phyloP scores from a whole-genome alignment of 2,113 vertebrate species.

The Vimba vimba region DNA sequence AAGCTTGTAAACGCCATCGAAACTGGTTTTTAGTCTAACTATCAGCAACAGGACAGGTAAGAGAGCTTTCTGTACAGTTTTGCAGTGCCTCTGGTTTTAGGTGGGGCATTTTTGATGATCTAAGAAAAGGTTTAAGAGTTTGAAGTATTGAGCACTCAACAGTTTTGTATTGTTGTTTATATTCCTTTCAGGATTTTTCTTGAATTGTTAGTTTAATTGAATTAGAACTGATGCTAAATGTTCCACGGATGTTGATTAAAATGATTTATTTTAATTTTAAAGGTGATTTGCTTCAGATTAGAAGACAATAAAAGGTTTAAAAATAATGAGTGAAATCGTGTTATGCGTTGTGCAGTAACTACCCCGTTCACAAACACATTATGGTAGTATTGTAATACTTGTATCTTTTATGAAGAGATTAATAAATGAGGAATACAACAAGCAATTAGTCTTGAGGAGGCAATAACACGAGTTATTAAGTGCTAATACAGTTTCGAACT shows the following conservation, averaged over 20 bases:
- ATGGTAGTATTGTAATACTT: neutral
- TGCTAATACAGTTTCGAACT: neutral
- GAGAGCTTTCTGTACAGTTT: neutral
- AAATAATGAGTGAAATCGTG: neutral
- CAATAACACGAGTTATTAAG: neutral
- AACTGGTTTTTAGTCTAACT: neutral
- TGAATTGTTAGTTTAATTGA: neutral
- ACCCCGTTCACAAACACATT: neutral
- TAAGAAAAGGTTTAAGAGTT: neutral
- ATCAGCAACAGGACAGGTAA: slow-evolving; percentile 20
- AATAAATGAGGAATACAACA: neutral
- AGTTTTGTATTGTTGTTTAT: neutral
- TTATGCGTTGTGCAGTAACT: neutral
- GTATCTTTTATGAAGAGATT: neutral
- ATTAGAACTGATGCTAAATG: too few relatives aligned
- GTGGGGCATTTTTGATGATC: neutral
- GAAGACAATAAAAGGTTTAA: neutral
- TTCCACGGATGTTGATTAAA: neutral
- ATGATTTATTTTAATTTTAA: neutral
- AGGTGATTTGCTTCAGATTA: neutral
- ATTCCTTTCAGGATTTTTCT: neutral
- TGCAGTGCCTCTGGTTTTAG: neutral
- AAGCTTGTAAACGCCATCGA: neutral
- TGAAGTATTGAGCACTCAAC: neutral
- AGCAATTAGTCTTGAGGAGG: neutral